Conservation (phyloP, 2,797 vertebrate genomes). For the Pterois miles region DNA sequence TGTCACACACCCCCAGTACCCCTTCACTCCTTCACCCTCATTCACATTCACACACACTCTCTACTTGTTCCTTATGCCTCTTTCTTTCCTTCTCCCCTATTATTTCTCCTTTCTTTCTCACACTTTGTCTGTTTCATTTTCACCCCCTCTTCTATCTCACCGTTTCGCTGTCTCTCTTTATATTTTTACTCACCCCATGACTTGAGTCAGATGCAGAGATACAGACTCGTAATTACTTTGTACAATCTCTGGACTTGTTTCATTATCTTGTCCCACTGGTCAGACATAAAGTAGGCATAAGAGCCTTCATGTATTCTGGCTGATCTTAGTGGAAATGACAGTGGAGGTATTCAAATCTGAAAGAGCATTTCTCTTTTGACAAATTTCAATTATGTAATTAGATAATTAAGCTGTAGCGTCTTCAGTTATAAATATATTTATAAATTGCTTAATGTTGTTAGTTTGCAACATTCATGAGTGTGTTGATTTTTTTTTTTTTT, state of each 20-base stretch:
- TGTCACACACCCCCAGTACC: slow-evolving; percentile 64
- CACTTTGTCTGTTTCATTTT: slow-evolving; percentile 40
- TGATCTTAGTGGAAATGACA: slow-evolving; percentile 4
- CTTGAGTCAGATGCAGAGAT: slow-evolving; percentile 19
- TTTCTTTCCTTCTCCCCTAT: slow-evolving; percentile 18
- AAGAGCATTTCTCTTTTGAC: not conserved
- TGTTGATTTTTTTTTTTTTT: not conserved
- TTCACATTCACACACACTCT: not conserved
- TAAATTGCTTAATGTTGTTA: not conserved
- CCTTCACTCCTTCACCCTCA: slow-evolving; percentile 47
- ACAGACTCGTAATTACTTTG: slow-evolving; percentile 23
- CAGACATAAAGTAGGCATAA: slow-evolving; percentile 11
- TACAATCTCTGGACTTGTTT: slow-evolving; percentile 21
- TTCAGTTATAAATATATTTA: not conserved
- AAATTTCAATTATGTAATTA: not conserved
- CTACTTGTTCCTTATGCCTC: slow-evolving; percentile 14
- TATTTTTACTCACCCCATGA: slow-evolving; percentile 23
- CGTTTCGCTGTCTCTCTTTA: slow-evolving; percentile 1
- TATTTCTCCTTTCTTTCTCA: slow-evolving; percentile 38
- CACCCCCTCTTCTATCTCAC: slow-evolving; percentile 15
- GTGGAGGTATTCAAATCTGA: not conserved
- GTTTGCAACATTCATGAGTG: not conserved
- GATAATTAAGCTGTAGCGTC: not conserved
- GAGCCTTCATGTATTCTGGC: not conserved
- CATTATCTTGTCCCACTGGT: slow-evolving; percentile 10